Evolutionary conservation across 2,113 vertebrate genomes (phyloP).

Genomic region (Limanda limanda): DNA sequence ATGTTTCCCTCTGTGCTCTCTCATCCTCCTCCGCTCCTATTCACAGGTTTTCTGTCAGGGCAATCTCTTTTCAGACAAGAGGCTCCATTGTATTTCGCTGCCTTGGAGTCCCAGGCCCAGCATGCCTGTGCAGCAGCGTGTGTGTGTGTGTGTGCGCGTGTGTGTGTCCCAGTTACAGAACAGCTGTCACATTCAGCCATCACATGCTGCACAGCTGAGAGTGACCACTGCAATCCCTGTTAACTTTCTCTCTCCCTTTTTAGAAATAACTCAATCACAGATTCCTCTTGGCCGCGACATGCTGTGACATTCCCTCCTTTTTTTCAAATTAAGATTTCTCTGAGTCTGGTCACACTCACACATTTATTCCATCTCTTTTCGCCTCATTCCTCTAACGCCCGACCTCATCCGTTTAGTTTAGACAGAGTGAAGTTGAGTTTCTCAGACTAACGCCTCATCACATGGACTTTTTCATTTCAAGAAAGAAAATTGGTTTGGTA

Average conservation of each 20-base stretch:
- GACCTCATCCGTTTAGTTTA: constrained; percentile 44
- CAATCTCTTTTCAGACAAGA: constrained; percentile 71
- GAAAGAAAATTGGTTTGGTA: neutral
- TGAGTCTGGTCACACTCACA: neutral
- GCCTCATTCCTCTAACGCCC: constrained; percentile 33
- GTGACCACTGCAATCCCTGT: constrained; percentile 30
- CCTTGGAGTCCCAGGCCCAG: constrained; percentile 71
- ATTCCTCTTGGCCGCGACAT: neutral
- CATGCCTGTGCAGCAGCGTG: constrained; percentile 56
- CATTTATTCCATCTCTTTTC: neutral
- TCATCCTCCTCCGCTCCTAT: constrained; percentile 29
- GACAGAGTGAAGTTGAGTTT: constrained; percentile 53
- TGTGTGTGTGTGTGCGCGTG: constrained; percentile 52
- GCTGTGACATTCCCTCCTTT: constrained; percentile 5
- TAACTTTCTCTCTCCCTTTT: constrained; percentile 16
- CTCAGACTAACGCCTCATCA: constrained; percentile 7
- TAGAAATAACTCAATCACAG: neutral
- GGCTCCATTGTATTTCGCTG: constrained; percentile 76
- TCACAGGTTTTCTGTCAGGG: constrained; percentile 42
- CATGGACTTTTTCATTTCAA: neutral
- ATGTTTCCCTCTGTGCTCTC: constrained; percentile 21
- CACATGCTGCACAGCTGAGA: constrained; percentile 79
- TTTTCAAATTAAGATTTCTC: neutral
- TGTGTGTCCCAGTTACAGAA: constrained; percentile 73
- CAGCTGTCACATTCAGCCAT: constrained; percentile 82